phyloP scores from a whole-genome alignment of 2,797 vertebrate species.

The Paramormyrops hopkinsi region DNA sequence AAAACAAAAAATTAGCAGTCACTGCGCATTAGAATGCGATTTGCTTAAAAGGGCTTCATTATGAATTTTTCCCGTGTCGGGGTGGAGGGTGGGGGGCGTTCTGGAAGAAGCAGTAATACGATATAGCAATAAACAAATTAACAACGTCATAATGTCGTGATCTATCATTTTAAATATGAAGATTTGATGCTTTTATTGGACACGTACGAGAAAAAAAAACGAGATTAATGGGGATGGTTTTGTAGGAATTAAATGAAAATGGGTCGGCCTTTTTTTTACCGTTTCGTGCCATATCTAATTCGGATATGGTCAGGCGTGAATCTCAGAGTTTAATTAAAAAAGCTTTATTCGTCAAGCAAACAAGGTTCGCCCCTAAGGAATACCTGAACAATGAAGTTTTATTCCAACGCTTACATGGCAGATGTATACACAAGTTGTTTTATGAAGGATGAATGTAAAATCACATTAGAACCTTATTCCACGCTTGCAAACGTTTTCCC shows the following conservation, averaged over 20 bases:
- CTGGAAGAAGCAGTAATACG: neutral
- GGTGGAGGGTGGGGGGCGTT: neutral
- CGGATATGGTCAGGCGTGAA: neutral
- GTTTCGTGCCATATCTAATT: neutral
- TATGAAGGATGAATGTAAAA: neutral
- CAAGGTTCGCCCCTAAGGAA: neutral
- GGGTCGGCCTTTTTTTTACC: neutral
- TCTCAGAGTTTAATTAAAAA: neutral
- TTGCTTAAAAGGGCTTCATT: neutral
- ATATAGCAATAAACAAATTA: neutral
- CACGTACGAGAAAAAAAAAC: neutral
- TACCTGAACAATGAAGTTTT: neutral
- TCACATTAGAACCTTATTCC: neutral
- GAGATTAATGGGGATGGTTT: neutral
- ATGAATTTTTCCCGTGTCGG: neutral
- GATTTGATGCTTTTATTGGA: neutral
- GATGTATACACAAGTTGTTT: neutral
- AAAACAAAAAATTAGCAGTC: slow-evolving; percentile 3
- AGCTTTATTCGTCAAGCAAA: neutral
- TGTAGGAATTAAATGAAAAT: neutral
- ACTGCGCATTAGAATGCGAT: neutral
- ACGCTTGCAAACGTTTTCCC: neutral
- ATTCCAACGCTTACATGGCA: neutral
- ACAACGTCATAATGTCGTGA: neutral
- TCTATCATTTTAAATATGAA: neutral